These are phyloP conservation scores for Ptyas mucosa DNA, from an alignment of 2,113 vertebrate genomes.

Conservation along the genomic window DNA sequence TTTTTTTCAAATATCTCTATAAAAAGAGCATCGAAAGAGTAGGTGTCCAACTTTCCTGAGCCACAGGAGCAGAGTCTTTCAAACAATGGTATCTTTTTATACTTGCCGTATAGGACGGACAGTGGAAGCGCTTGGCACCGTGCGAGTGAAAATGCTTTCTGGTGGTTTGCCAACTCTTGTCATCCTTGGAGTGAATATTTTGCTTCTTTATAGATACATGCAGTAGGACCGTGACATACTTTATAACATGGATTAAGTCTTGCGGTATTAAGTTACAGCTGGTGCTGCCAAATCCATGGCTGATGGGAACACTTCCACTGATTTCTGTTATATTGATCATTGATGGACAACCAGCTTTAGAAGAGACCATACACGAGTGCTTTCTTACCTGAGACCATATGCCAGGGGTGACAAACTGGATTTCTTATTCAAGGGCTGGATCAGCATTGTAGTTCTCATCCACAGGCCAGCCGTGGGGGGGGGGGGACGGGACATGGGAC, in stretches of 20 bases:
- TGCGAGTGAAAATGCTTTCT: too few relatives aligned
- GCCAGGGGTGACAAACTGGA: too few relatives aligned
- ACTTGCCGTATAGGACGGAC: too few relatives aligned
- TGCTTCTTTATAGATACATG: neutral
- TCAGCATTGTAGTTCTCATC: too few relatives aligned
- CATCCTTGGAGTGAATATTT: neutral
- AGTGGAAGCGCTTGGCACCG: too few relatives aligned
- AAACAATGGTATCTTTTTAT: too few relatives aligned
- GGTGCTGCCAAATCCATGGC: neutral
- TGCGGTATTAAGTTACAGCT: neutral
- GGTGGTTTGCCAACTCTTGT: neutral
- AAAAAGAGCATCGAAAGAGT: too few relatives aligned
- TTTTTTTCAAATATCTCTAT: too few relatives aligned
- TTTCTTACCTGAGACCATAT: neutral
- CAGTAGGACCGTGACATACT: neutral
- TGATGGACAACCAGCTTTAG: neutral
- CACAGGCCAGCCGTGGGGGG: rapidly evolving
- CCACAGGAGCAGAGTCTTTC: too few relatives aligned
- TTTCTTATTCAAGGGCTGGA: too few relatives aligned
- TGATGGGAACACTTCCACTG: neutral
- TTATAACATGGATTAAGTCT: neutral
- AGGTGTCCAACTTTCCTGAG: too few relatives aligned
- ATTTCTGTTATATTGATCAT: neutral
- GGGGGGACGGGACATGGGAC: too few relatives aligned
- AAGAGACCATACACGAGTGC: neutral